Evolutionary conservation across 2,888 invertebrate species (phyloP).

Genomic region (Sceliomorpha sp.): DNA sequence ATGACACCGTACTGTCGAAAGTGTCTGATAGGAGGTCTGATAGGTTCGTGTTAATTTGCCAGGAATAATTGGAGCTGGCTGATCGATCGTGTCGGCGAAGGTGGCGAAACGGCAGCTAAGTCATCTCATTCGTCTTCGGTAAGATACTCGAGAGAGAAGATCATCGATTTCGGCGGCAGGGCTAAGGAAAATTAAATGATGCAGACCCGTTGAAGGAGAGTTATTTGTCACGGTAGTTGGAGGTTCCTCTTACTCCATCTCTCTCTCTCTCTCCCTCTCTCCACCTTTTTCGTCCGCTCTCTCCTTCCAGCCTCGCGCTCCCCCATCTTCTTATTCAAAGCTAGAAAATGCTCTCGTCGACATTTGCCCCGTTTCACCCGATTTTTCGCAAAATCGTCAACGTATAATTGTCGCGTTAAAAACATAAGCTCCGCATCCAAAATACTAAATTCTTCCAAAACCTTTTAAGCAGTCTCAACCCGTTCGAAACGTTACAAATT

Average conservation of each 20-base stretch:
- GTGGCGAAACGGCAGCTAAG: slow-evolving; percentile 75
- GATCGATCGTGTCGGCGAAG: slow-evolving; percentile 70
- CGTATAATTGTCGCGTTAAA: too few relatives aligned
- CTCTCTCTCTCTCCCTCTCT: too few relatives aligned
- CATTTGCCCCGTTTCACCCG: slow-evolving; percentile 32
- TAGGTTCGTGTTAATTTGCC: slow-evolving; percentile 69
- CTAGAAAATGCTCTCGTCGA: slow-evolving; percentile 32
- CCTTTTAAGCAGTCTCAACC: too few relatives aligned
- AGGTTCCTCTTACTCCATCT: slow-evolving; percentile 33
- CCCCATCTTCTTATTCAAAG: slow-evolving; percentile 32
- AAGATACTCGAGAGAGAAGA: slow-evolving; percentile 76
- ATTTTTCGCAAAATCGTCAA: slow-evolving; percentile 60
- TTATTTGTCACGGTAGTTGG: slow-evolving; percentile 73
- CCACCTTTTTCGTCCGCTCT: slow-evolving; percentile 36
- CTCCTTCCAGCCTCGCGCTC: slow-evolving; percentile 24
- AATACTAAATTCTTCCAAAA: too few relatives aligned
- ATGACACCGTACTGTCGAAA: slow-evolving; percentile 26
- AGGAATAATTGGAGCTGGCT: slow-evolving; percentile 75
- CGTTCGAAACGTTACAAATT: too few relatives aligned
- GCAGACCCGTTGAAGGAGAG: slow-evolving; percentile 77
- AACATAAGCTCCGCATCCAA: too few relatives aligned
- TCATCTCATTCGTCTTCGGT: slow-evolving; percentile 78
- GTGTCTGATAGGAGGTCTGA: slow-evolving; percentile 50
- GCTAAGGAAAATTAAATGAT: slow-evolving; percentile 80
- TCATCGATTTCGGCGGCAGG: slow-evolving; percentile 77